Base-by-base conservation (phyloP, 2,888 invertebrate species). In the Leucophenga maculata region DNA sequence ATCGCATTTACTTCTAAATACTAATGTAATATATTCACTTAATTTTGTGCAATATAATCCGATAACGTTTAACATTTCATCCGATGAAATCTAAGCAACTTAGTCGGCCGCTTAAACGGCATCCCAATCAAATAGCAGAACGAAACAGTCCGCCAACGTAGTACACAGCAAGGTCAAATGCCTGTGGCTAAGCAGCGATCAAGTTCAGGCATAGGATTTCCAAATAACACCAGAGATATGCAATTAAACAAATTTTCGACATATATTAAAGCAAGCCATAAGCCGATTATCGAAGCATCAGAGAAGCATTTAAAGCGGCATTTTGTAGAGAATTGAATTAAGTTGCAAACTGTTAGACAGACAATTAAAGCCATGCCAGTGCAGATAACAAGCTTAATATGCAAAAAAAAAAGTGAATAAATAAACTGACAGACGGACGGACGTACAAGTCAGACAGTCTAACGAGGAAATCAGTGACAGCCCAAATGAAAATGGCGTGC, bases 341-440 rank as follows among this genome's bases (percentile, higher is more conserved):
- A 39, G 39, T 39, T 50, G 16, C 50, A 65, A 48, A 65, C 50
- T 48, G 31, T 48, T 14, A 44, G 32, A 26, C 65, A 65, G 65
- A 65, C 65, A 65, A 64, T 64, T 64, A 64, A 64, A 64, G 46
- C 46, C 62, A 64, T 64, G 62, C 62, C 46, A 64, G 39, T 9
- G 39, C 48, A 64, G 62, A 64, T 64, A 64, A 64, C 62, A 64
- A 64, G 62, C 62, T 64, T 64, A 64, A 64, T 64, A 64, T 64
- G 62, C 62, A 64, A 20, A 39, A 39, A 11, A 39, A 39, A 39
- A 8, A 39, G 8, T 6, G 8, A 39, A 57, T 6, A 39, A 11
- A 11, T 11, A 1, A 39, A 39, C 39, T 39, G 11, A 39, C 39
- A 39, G 8, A 39, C 39, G 39, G 39, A 3, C 3, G 39, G 39